phyloP scores from a whole-genome alignment of 2,888 invertebrate species.

The Phoenoteleia sp. region DNA sequence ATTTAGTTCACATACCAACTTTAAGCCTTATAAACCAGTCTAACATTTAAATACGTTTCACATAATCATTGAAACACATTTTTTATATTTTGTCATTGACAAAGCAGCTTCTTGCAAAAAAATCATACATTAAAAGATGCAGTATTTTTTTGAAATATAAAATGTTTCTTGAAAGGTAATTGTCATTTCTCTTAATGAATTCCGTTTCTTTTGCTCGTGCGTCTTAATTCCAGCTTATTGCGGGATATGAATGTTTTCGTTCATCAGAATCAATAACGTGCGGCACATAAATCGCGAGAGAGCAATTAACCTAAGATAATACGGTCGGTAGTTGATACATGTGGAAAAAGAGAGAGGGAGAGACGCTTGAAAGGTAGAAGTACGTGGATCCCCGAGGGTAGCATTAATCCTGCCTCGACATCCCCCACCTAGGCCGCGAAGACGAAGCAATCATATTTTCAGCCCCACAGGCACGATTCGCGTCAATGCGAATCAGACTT shows the following conservation, averaged over 20 bases:
- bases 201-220: constrained; percentile 16
- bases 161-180: constrained; percentile 20
- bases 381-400: constrained; percentile 85
- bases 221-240: constrained; percentile 27
- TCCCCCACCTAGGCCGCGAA: constrained; percentile 81
- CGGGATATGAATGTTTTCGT: constrained; percentile 34
- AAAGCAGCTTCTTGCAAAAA: too few species aligned
- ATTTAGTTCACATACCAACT: too few species aligned
- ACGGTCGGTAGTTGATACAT: constrained; percentile 50
- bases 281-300: constrained; percentile 45
- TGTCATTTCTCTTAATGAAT: constrained; percentile 17
- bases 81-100: too few species aligned
- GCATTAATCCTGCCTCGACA: constrained; percentile 84
- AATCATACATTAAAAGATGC: too few species aligned
- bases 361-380: constrained; percentile 71
- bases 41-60: too few species aligned
- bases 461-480: constrained; percentile 86
- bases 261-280: constrained; percentile 59
- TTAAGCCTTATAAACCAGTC: too few species aligned
- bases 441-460: constrained; percentile 86
- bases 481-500: constrained; percentile 86
- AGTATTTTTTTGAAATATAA: too few species aligned
- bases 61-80: too few species aligned
- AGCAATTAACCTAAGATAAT: constrained; percentile 70
- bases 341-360: constrained; percentile 43